Conservation (phyloP, 2,113 vertebrate species). For the Zonotrichia leucophrys region DNA sequence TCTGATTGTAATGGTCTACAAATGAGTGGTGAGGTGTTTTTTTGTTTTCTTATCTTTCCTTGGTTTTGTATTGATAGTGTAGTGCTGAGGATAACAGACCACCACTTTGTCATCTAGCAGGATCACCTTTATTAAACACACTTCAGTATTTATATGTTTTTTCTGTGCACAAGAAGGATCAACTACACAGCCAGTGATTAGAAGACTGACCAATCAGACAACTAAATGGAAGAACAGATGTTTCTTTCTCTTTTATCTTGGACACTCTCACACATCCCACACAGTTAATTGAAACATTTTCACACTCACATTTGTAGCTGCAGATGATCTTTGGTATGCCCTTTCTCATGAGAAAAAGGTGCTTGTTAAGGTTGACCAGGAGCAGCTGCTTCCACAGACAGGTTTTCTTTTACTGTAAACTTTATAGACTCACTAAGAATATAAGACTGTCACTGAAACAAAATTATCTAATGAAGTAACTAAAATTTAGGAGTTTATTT, state of each 20-base stretch:
- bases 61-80: neutral
- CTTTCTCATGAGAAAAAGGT: neutral
- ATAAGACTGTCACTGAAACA: neutral
- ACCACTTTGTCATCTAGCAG: neutral
- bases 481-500: neutral
- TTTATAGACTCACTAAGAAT: neutral
- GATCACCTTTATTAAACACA: neutral
- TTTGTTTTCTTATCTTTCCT: neutral
- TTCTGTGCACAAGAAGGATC: neutral
- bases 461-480: neutral
- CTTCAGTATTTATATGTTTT: neutral
- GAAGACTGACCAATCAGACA: neutral
- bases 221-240: neutral
- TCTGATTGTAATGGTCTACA: neutral
- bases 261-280: neutral
- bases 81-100: fast-evolving
- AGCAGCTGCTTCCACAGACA: neutral
- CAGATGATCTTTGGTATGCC: neutral
- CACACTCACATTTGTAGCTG: neutral
- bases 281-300: neutral
- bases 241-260: neutral
- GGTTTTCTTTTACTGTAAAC: neutral
- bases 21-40: neutral
- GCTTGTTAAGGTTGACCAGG: neutral
- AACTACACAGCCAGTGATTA: neutral